A percentile compares a stretch with the other conserved stretches of the same genome.
These are phyloP conservation scores for Elachura formosa DNA, from an alignment of 2,113 vertebrate species.

Conservation along the genomic window DNA sequence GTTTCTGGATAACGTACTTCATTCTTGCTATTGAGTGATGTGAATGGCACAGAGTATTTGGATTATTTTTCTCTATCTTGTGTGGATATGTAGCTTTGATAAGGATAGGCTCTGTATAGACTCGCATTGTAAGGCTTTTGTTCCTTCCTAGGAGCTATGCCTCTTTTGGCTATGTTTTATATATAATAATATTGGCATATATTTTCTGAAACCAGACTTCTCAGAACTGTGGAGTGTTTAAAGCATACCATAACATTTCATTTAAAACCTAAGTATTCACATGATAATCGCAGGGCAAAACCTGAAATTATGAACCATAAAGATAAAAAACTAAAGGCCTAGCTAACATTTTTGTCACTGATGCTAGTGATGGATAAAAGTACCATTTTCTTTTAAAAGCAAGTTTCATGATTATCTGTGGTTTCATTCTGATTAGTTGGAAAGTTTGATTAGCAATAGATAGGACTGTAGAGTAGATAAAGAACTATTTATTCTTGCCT, in stretches of 20 bases:
- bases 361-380: background rate
- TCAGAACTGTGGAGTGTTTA: background rate
- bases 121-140: background rate
- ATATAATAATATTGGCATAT: background rate
- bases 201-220: background rate
- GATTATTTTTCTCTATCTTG: background rate
- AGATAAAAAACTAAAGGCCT: background rate
- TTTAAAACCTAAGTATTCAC: background rate
- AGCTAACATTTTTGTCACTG: background rate
- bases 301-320: background rate
- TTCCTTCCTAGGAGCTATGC: background rate
- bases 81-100: background rate
- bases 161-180: background rate
- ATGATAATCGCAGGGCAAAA: background rate
- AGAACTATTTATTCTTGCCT: background rate
- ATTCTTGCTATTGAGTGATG: background rate
- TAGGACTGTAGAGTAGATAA: background rate
- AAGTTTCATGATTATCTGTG: background rate
- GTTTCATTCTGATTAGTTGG: slow-evolving; percentile 36
- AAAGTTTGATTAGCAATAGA: slow-evolving; percentile 9
- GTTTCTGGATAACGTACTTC: background rate
- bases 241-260: background rate
- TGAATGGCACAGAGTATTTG: background rate
- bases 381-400: background rate
- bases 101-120: background rate